phyloP scores from a whole-genome alignment of 2,113 vertebrate genomes.

The Antechinus stuartii region DNA sequence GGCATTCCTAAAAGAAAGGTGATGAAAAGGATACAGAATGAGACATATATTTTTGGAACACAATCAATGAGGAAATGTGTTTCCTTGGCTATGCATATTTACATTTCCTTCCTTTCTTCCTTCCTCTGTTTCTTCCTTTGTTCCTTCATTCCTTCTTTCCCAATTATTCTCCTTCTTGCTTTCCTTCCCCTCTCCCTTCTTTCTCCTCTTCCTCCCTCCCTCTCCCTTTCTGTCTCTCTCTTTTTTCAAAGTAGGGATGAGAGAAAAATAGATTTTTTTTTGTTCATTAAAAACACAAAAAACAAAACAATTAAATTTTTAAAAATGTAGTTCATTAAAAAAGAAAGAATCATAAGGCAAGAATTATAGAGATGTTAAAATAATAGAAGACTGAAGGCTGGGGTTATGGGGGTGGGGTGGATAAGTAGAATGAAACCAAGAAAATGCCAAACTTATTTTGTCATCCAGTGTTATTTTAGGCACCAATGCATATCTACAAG shows the following conservation, averaged over 20 bases:
- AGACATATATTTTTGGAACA: neutral
- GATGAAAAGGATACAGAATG: neutral
- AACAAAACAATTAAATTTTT: neutral
- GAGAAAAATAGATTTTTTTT: neutral
- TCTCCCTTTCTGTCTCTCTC: neutral
- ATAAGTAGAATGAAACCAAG: neutral
- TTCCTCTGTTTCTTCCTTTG: neutral
- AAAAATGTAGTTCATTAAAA: neutral
- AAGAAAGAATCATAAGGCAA: neutral
- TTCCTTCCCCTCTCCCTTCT: neutral
- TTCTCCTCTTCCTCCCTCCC: neutral
- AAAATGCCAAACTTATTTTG: neutral
- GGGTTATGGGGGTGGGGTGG: neutral
- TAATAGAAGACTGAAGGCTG: neutral
- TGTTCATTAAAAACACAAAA: neutral
- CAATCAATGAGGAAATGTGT: neutral
- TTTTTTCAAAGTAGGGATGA: neutral
- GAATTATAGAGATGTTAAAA: slow-evolving; percentile 29
- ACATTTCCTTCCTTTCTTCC: neutral
- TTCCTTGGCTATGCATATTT: neutral
- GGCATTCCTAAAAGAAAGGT: neutral
- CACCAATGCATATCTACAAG: neutral
- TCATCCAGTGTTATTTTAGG: too few relatives aligned
- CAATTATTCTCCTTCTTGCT: too few relatives aligned
- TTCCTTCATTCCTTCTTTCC: neutral